phyloP scores from a whole-genome alignment of 2,888 invertebrate species.

The Coelinius sp. region DNA sequence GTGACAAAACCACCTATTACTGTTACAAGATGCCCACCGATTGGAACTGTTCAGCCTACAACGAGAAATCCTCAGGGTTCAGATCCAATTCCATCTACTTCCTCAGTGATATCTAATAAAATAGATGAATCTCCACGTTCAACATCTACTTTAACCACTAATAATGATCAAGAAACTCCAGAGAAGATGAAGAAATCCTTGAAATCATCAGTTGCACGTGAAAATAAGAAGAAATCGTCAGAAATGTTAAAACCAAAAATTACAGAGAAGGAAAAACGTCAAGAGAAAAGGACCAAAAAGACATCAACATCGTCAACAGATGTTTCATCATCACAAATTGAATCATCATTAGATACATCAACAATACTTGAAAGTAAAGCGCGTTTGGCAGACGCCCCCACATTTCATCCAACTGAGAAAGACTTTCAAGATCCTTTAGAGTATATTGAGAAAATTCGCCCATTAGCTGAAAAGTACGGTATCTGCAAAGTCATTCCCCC shows the following conservation, averaged over 20 bases:
- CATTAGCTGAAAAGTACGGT: conserved; percentile 84
- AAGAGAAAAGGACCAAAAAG: conserved; percentile 21
- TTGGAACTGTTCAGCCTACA: conserved; percentile 75
- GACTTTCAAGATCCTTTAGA: conserved; percentile 89
- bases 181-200: neutral
- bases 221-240: neutral
- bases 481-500: conserved; percentile 92
- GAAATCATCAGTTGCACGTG: conserved; percentile 6
- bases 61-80: conserved; percentile 65
- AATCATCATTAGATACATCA: conserved; percentile 56
- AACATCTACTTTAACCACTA: neutral
- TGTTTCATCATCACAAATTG: conserved; percentile 48
- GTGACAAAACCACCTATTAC: conserved; percentile 75
- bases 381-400: conserved; percentile 81
- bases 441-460: conserved; percentile 85
- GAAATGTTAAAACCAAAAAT: neutral
- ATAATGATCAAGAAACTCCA: neutral
- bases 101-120: conserved; percentile 29
- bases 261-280: conserved; percentile 7
- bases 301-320: neutral
- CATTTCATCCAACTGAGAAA: conserved; percentile 84
- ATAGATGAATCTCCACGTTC: neutral
- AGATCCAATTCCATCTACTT: conserved; percentile 52
- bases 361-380: conserved; percentile 65
- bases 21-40: conserved; percentile 71